Conservation (phyloP, 2,888 invertebrate species). For the Heteromyza rotundicornis region DNA sequence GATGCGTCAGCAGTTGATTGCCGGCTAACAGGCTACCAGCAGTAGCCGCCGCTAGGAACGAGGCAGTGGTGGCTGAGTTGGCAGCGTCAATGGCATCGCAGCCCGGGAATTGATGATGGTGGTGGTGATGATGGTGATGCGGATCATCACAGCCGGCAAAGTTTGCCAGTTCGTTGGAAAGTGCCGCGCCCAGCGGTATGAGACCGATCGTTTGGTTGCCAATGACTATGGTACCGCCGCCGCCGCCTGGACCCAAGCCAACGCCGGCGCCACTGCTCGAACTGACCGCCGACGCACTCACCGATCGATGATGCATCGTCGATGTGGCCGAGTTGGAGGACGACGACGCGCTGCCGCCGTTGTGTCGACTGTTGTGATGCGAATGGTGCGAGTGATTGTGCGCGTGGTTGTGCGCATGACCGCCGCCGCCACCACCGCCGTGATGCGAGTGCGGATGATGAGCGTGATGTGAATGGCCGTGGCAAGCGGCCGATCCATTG, state of each 20-base stretch:
- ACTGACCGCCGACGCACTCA: constrained; percentile 56
- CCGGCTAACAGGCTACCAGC: constrained; percentile 31
- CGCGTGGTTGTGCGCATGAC: constrained; percentile 32
- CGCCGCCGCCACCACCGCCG: background rate
- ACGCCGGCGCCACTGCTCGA: constrained; percentile 42
- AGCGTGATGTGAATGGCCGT: constrained; percentile 40
- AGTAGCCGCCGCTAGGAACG: constrained; percentile 37
- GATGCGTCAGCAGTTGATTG: constrained; percentile 32
- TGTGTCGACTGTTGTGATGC: constrained; percentile 54
- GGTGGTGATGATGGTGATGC: constrained; percentile 56
- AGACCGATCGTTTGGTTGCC: constrained; percentile 44
- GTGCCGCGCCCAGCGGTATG: constrained; percentile 41
- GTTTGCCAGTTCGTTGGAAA: constrained; percentile 50
- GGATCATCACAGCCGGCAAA: constrained; percentile 57
- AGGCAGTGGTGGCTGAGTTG: constrained; percentile 30
- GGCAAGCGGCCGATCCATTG: constrained; percentile 32
- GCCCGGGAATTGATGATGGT: constrained; percentile 50
- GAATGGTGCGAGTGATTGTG: constrained; percentile 39
- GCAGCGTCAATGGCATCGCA: constrained; percentile 18
- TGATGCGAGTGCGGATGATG: constrained; percentile 34
- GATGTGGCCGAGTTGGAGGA: constrained; percentile 22
- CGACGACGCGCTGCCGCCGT: constrained; percentile 33
- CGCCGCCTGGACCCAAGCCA: constrained; percentile 30
- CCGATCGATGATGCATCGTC: constrained; percentile 52
- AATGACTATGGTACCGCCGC: constrained; percentile 32